Conservation (phyloP, 37 sponge, comb jelly and placozoan genomes). For the Cladorhizidae sp. region DNA sequence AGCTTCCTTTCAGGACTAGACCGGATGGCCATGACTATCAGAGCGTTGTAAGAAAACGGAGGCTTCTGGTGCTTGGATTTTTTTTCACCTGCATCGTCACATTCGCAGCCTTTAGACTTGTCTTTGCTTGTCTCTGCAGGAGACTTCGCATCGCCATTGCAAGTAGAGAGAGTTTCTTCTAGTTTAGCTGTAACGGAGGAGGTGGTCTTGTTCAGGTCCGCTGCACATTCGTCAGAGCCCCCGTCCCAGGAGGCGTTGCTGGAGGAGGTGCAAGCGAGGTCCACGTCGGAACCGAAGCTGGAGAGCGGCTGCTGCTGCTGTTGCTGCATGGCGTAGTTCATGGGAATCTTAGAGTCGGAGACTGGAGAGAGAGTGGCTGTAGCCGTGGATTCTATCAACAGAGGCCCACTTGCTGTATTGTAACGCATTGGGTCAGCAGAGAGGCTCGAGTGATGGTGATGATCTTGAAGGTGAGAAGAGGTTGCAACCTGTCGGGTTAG, state of each 20-base stretch:
- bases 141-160: conserved; percentile 21
- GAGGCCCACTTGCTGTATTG: conserved; percentile 7
- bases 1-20: conserved; percentile 89
- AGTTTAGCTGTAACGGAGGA: conserved; percentile 21
- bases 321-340: conserved; percentile 25
- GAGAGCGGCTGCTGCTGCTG: conserved; percentile 13
- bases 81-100: conserved; percentile 33
- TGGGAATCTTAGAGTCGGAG: not conserved
- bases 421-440: conserved; percentile 14
- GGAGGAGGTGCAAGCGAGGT: conserved; percentile 54
- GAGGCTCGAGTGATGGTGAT: not conserved
- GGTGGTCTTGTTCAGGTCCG: not conserved
- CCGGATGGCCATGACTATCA: conserved; percentile 97
- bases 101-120: conserved; percentile 15
- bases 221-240: conserved; percentile 40
- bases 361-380: conserved; percentile 8
- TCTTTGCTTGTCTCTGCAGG: conserved; percentile 21
- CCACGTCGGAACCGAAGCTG: conserved; percentile 40
- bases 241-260: conserved; percentile 81
- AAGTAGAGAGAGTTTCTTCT: conserved; percentile 53
- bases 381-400: conserved; percentile 7
- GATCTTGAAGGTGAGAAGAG: not conserved
- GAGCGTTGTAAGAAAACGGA: conserved; percentile 94
- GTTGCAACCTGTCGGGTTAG: not conserved
- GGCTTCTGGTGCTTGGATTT: conserved; percentile 76